Conservation (phyloP, 1,140 invertebrate species). For the Zeugodacus cucurbitae region DNA sequence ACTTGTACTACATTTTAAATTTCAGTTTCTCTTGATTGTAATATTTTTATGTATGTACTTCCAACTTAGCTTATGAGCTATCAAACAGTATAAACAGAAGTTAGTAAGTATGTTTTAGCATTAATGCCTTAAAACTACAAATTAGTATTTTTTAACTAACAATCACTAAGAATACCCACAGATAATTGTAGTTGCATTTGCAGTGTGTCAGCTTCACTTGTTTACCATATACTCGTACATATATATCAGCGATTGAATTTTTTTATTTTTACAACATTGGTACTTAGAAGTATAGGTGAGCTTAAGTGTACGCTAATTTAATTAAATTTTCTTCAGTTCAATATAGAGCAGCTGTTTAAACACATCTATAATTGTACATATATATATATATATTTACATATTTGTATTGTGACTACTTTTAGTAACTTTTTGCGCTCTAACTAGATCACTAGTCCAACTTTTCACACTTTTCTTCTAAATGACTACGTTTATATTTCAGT, state of each 20-base stretch:
- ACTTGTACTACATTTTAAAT: slow-evolving; percentile 31
- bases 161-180: background rate
- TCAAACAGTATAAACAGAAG: background rate
- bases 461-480: background rate
- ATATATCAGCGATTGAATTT: background rate
- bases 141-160: background rate
- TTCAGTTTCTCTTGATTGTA: slow-evolving; percentile 20
- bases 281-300: background rate
- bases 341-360: background rate
- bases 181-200: background rate
- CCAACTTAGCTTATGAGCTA: background rate
- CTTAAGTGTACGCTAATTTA: background rate
- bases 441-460: background rate
- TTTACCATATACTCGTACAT: no score
- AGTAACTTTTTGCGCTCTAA: background rate
- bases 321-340: background rate
- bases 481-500: background rate
- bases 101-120: background rate
- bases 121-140: no score
- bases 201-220: no score
- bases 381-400: slow-evolving; percentile 1
- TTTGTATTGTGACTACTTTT: background rate
- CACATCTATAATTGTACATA: background rate
- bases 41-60: background rate
- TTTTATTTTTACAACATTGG: background rate